Conservation (phyloP, 2,888 invertebrate genomes). For the Oithona nana region DNA sequence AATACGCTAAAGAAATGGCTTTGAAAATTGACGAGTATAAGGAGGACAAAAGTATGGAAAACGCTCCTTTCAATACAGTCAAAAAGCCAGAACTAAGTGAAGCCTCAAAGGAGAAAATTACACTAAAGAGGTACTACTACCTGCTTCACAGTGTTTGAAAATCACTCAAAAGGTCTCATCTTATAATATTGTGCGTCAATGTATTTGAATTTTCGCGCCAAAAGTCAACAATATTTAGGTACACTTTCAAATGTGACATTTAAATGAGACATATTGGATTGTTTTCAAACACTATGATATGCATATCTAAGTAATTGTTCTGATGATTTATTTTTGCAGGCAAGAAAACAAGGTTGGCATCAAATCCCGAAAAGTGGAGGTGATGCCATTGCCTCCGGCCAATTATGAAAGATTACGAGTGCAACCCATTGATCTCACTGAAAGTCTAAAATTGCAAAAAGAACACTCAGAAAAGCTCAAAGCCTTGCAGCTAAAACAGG, state of each 20-base stretch:
- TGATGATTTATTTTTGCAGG: too few species aligned
- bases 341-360: background rate
- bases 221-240: too few species aligned
- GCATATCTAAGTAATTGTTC: too few species aligned
- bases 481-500: background rate
- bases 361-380: background rate
- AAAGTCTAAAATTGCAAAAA: background rate
- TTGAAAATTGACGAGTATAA: background rate
- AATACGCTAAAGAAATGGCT: background rate
- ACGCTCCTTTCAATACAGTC: background rate
- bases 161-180: too few species aligned
- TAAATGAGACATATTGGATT: too few species aligned
- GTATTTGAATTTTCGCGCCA: too few species aligned
- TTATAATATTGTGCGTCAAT: too few species aligned
- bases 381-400: background rate
- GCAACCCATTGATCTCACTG: background rate
- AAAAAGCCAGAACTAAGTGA: background rate
- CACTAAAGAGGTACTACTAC: too few species aligned
- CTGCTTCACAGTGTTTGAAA: too few species aligned
- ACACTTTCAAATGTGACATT: too few species aligned
- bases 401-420: background rate
- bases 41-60: background rate
- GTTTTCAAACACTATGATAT: too few species aligned
- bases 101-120: background rate
- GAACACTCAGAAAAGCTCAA: background rate